These are phyloP conservation scores for Romanogobio albipinnatus DNA, from an alignment of 2,113 vertebrate species.

Conservation along the genomic window DNA sequence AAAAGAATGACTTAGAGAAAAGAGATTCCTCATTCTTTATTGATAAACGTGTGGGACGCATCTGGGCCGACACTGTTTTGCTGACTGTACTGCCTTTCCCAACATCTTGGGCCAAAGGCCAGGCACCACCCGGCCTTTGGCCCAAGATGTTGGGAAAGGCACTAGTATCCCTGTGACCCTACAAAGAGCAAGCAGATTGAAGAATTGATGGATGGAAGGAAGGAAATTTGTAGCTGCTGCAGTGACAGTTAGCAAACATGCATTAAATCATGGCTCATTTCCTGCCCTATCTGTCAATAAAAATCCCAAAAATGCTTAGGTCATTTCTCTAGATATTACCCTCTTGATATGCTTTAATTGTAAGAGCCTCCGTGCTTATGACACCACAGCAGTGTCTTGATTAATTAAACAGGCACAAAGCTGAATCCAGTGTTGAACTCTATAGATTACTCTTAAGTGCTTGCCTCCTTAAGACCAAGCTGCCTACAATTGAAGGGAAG, in stretches of 20 bases:
- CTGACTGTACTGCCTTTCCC: too few species aligned
- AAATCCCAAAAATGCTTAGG: background rate
- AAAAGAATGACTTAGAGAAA: background rate
- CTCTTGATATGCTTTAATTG: background rate
- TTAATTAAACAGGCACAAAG: slow-evolving; percentile 53
- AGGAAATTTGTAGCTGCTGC: background rate
- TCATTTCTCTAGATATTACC: background rate
- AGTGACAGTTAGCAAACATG: background rate
- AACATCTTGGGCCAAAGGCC: too few species aligned
- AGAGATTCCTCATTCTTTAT: background rate
- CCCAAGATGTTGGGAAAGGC: background rate
- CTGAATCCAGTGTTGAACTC: slow-evolving; percentile 43
- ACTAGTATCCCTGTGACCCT: background rate
- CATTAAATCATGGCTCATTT: background rate
- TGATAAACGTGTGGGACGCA: background rate
- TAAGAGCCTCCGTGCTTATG: background rate
- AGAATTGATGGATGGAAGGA: background rate
- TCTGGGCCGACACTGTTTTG: too few species aligned
- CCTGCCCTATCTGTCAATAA: background rate
- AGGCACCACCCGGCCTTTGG: background rate
- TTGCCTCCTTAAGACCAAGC: slow-evolving; percentile 73
- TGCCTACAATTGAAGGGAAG: slow-evolving; percentile 69
- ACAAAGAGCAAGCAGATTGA: background rate
- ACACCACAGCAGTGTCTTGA: slow-evolving; percentile 21
- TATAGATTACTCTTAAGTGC: slow-evolving; percentile 74